A percentile compares a stretch with the other conserved stretches of the same genome.
Evolutionary conservation across 2,797 vertebrate species (phyloP).

Genomic region (Alca torda): DNA sequence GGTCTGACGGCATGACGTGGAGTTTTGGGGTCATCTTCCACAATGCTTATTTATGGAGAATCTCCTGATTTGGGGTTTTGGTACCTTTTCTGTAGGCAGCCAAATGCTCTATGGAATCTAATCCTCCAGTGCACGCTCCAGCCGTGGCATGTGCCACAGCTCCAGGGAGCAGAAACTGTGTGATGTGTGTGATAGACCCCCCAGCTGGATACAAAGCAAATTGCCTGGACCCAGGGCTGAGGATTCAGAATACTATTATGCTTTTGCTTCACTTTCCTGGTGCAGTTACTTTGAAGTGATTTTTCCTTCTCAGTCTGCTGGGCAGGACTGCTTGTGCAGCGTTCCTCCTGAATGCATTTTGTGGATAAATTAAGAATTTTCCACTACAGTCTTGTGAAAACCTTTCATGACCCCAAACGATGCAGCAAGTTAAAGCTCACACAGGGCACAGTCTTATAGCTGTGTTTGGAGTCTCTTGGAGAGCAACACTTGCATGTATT

Average conservation of each 20-base stretch:
- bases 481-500: not conserved
- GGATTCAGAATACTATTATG: fast-evolving
- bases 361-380: not conserved
- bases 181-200: not conserved
- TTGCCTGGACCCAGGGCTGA: not conserved
- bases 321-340: not conserved
- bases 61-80: not conserved
- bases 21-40: not conserved
- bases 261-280: not conserved
- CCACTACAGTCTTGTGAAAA: not conserved
- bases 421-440: not conserved
- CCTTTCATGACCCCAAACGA: not conserved
- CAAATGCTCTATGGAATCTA: not conserved
- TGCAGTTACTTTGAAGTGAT: not conserved
- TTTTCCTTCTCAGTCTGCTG: not conserved
- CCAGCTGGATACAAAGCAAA: not conserved
- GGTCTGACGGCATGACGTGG: not conserved
- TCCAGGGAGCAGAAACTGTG: not conserved
- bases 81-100: not conserved
- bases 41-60: not conserved
- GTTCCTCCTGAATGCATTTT: not conserved
- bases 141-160: not conserved
- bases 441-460: not conserved
- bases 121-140: fast-evolving
- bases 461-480: not conserved